Evolutionary conservation across 2,113 vertebrate species (phyloP), one percentile per base, ranked within the genome.

Genomic region (Oncorhynchus keta): DNA sequence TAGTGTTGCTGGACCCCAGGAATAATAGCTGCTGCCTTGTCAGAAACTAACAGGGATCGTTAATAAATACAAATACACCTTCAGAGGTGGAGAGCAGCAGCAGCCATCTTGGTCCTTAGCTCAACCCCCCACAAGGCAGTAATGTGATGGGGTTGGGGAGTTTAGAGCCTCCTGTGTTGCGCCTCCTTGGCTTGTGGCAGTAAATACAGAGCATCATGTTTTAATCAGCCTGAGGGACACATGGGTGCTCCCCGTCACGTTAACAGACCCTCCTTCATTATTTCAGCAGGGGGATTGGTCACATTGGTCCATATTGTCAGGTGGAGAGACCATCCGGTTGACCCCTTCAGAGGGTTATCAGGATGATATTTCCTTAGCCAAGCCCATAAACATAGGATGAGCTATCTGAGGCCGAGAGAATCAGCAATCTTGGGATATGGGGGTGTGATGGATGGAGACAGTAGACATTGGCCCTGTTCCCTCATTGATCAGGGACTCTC

Each of bases 211-310:
- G 83, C 72, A 86, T 89, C 82, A 80, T 75, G 80, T 86, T 92
- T 89, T 92, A 91, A 93, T 94, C 90, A 92, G 85, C 80, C 79
- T 83, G 84, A 89, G 85, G 83, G 88, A 87, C 76, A 77, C 86
- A 84, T 76, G 83, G 87, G 30, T 62, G 82, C 84, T 84, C 82
- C 81, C 83, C 45, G 85, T 81, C 86, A 86, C 35, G 74, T 72
- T 89, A 89, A 88, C 69, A 66, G 79, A 78, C 75, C 80, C 76
- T 87, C 73, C 68, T 79, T 92, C 90, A 91, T 88, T 20, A 28
- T 65, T 14, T 28, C 12, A 49, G 57, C 32, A 30, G 68, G 70
- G 5, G 61, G 70, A 20, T 70, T 48, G 74, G 76, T 59, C 51
- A 39, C 55, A 70, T 70, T 75, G 86, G 75, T 70, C 84, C 79